Evolutionary conservation across 2,113 vertebrate species (phyloP).

Genomic region (Herpailurus yagouaroundi): DNA sequence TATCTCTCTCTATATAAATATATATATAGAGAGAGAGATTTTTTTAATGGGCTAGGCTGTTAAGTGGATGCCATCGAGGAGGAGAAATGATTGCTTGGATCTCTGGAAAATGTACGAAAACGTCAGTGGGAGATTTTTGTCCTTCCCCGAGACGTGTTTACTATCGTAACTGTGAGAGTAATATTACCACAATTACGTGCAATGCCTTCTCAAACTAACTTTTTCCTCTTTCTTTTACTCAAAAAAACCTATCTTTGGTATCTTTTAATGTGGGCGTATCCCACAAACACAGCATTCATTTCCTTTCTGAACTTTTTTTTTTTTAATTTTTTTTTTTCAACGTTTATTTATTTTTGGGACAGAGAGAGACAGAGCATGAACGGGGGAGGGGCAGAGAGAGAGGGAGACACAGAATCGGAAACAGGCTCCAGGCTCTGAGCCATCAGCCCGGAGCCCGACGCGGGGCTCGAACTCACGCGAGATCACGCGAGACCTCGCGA

Average conservation of each 20-base stretch:
- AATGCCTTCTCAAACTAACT: background rate
- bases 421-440: no score
- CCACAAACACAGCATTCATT: fast-evolving
- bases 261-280: background rate
- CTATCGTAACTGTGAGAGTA: background rate
- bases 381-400: no score
- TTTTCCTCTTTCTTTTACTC: background rate
- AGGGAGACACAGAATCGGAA: no score
- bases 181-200: background rate
- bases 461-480: no score
- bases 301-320: no score
- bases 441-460: no score
- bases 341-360: no score
- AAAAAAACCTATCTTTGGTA: no score
- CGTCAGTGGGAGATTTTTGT: background rate
- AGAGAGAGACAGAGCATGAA: no score
- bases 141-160: fast-evolving
- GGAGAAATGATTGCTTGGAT: background rate
- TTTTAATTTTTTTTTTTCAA: no score
- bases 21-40: background rate
- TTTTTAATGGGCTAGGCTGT: background rate
- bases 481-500: no score
- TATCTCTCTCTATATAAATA: no score
- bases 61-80: background rate
- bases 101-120: background rate